Base-by-base conservation (phyloP, 2,797 vertebrate genomes). In the Knipowitschia caucasica region DNA sequence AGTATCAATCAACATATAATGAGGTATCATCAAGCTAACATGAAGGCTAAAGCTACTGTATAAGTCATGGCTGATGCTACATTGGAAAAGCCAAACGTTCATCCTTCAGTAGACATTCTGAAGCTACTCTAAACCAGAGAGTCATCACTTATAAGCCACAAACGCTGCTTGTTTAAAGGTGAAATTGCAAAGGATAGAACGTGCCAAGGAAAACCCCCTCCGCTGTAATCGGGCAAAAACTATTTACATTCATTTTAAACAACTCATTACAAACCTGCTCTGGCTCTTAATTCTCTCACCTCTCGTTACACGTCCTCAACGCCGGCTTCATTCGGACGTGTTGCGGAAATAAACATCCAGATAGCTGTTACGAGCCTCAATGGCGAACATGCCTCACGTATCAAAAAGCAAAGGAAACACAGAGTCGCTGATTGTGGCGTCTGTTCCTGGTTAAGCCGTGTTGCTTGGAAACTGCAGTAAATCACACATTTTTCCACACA, bases 401-500 rank as follows among this genome's bases (percentile, higher is more conserved):
- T 43, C 46, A 17, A 18, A 53, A 39, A 26, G 53, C 69, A 69
- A 29, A 21, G 56, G 73, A 56, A 75, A 74, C 76, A 70, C 64
- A 57, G 67, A 72, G 67, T 71, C 39, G 49, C 46, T 69, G 69
- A 63, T 80, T 81, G 60, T 65, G 69, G 64, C 51, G 64, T 75
- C 77, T 69, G 60, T 82, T 77, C 68, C 74, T 83, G 83, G 86
- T 86, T 87, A 58, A 55, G 53, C 40, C 35, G n/a, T 56, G 83
- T 86, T 80, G 81, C 88, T 44, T 59, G 40, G 85, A 78, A 81
- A 89, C 81, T 38, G 63, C 64, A 54, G 62, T 62, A 70, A 77
- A 83, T 82, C 79, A 61, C 79, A 61, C 70, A 72, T 73, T 77
- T 76, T 85, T 83, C 67, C 73, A 82, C 80, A 82, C 80, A 81